Base-by-base conservation (phyloP, 2,888 invertebrate species). In the Abrostola triplasia region DNA sequence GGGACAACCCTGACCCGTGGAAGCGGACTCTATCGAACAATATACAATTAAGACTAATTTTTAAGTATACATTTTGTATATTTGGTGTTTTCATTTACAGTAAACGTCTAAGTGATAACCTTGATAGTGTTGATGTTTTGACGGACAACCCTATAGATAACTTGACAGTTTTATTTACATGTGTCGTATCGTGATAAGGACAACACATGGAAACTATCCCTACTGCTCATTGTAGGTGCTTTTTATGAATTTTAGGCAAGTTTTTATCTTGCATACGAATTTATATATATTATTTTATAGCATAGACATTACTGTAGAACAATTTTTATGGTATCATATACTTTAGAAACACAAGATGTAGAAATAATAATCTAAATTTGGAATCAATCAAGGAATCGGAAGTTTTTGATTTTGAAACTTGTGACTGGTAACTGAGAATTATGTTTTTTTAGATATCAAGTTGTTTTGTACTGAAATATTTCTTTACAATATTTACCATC, bases 21-120 rank as follows among this genome's bases (percentile, higher is more conserved):
- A 47, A 61, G 59, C 44, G 59, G 36, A 47, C 42, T 59, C 56
- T 64, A 68, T 67, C 62, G 80, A 73, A 78, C 75, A 72, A 68
- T 64, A 65, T 67, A 78, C 59, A 58, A 36, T 67, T 80, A 79
- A 73, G 70, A 60, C 52, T 82, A 80, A 71, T 67, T 68, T 57
- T 62, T 84, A 82, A 77, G 78, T 70, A 72, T 77, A 82, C 76
- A 64, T 81, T 83, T 80, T 84, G 83, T 84, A 83, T 85, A 85
- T 84, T 84, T 81, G 73, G 73, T 82, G 67, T 64, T 74, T 59
- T 59, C 63, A 64, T 72, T 70, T 64, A 69, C 71, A 70, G 58
- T 59, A 55, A 37, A 49, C 54, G 37, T 36, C 57, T 51, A 49
- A 41, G 44, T 37, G 10, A 24, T 24, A 47, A 47, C 44, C 13